A percentile compares a stretch with the other conserved stretches of the same genome.
These are phyloP conservation scores for Garrulus glandarius DNA, from an alignment of 2,797 vertebrate genomes.

Conservation along the genomic window DNA sequence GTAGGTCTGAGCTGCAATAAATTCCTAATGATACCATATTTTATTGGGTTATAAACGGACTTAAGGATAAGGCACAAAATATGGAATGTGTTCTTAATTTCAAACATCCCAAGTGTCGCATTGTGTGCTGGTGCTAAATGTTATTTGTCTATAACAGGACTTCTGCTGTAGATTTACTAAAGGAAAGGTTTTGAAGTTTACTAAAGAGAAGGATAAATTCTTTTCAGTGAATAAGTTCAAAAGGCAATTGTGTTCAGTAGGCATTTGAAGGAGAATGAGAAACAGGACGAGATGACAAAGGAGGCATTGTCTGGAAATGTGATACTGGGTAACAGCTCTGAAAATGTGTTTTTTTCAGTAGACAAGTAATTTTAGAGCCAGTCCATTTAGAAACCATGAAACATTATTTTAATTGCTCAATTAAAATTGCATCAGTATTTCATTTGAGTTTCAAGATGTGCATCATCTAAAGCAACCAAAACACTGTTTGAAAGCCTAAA, in stretches of 20 bases:
- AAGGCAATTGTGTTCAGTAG: background rate
- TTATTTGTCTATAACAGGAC: background rate
- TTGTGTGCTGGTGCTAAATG: background rate
- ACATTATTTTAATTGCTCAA: background rate
- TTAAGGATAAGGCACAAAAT: background rate
- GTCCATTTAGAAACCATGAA: background rate
- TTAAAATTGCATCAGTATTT: constrained; percentile 9
- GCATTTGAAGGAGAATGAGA: background rate
- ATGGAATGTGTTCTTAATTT: background rate
- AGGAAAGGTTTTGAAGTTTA: background rate
- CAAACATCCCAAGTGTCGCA: background rate
- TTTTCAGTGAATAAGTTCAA: background rate
- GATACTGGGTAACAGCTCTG: background rate
- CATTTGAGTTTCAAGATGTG: background rate
- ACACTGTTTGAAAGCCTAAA: background rate
- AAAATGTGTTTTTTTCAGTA: background rate
- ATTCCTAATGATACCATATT: background rate
- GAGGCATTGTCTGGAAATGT: background rate
- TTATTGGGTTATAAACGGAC: background rate
- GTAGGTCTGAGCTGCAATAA: background rate
- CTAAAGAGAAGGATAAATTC: background rate
- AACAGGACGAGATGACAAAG: constrained; percentile 14
- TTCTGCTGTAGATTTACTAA: background rate
- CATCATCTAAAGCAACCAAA: background rate
- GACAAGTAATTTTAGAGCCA: constrained; percentile 16